A percentile compares a stretch with the other conserved stretches of the same genome.
These are phyloP conservation scores for Barbus barbus DNA, from an alignment of 2,113 vertebrate species.

Conservation along the genomic window DNA sequence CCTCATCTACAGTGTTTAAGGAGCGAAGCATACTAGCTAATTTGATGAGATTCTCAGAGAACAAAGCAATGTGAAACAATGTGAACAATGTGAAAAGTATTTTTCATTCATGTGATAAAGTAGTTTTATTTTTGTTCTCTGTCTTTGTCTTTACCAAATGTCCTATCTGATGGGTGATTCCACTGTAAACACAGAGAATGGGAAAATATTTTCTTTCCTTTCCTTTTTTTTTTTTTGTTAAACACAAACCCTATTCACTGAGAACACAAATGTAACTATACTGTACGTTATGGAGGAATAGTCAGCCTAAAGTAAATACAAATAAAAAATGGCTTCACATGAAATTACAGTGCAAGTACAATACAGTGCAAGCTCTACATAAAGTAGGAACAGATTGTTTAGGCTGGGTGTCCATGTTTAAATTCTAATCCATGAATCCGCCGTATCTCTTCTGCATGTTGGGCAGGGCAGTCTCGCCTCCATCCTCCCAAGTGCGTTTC, in stretches of 20 bases:
- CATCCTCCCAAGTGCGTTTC: slow-evolving; percentile 83
- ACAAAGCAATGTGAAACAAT: neutral
- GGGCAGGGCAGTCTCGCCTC: slow-evolving; percentile 78
- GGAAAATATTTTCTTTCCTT: neutral
- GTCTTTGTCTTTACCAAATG: slow-evolving; percentile 15
- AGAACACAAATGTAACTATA: neutral
- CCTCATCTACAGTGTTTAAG: neutral
- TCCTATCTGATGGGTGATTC: neutral
- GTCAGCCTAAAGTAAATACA: no score
- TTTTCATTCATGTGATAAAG: neutral
- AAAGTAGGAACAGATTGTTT: slow-evolving; percentile 28
- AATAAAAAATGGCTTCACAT: slow-evolving; percentile 18
- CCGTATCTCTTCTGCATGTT: slow-evolving; percentile 92
- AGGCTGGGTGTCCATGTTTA: slow-evolving; percentile 66
- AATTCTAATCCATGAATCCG: slow-evolving; percentile 93
- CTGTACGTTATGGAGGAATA: neutral
- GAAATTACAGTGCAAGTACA: slow-evolving; percentile 8
- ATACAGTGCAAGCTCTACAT: slow-evolving; percentile 42
- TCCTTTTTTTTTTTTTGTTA: neutral
- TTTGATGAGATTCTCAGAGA: neutral
- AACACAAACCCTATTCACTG: no score
- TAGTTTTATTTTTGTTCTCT: neutral
- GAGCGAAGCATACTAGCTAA: neutral
- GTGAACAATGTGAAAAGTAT: neutral
- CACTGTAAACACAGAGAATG: neutral